phyloP scores from a whole-genome alignment of 1,140 invertebrate species.

The Tetragnatha versicolor region DNA sequence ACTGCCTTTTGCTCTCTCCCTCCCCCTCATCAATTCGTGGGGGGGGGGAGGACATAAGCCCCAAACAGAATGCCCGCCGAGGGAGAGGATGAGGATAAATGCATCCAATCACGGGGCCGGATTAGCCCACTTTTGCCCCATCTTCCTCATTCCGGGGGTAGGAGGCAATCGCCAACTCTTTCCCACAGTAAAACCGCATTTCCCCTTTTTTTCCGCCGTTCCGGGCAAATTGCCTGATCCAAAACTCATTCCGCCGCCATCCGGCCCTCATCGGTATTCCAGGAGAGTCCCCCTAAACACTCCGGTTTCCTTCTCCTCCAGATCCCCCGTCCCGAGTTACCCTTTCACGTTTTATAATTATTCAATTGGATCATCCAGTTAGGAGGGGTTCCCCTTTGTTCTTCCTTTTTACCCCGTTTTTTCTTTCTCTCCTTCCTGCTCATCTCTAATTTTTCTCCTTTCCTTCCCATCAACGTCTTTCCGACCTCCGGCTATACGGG shows the following conservation, averaged over 20 bases:
- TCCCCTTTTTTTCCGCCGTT: constrained; percentile 5
- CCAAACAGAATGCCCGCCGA: not conserved
- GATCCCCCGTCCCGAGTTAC: not conserved
- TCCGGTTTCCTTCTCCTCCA: not conserved
- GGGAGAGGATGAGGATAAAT: not conserved
- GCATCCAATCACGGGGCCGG: constrained; percentile 19
- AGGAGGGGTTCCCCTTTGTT: constrained; percentile 1
- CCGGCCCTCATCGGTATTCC: constrained; percentile 1
- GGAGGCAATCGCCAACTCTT: not conserved
- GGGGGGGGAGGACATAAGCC: not conserved
- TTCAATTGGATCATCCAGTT: constrained; percentile 45
- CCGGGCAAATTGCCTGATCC: constrained; percentile 19
- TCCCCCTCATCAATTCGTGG: constrained; percentile 5
- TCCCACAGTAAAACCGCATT: not conserved
- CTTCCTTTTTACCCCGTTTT: not conserved
- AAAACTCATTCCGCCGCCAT: not conserved
- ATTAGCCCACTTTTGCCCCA: constrained; percentile 23
- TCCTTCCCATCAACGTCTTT: no score
- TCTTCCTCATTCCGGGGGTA: constrained; percentile 3
- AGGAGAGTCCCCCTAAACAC: not conserved
- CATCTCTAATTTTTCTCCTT: not conserved
- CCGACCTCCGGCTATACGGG: constrained; percentile 20
- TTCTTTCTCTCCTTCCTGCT: not conserved
- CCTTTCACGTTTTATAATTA: constrained; percentile 33
- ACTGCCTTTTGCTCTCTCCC: not conserved